Evolutionary conservation across 2,888 invertebrate species (phyloP).

Genomic region (Myopa testacea): DNA sequence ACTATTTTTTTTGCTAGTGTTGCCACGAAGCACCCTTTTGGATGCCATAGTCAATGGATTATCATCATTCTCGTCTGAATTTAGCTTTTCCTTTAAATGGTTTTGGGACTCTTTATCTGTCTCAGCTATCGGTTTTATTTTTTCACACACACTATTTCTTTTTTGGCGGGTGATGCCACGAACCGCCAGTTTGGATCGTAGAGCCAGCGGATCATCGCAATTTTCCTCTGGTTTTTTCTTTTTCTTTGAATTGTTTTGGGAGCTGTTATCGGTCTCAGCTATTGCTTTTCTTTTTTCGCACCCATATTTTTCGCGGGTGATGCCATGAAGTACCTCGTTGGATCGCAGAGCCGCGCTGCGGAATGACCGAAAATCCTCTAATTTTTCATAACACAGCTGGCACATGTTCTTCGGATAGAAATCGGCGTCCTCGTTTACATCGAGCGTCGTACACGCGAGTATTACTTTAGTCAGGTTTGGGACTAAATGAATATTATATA

Average conservation of each 20-base stretch:
- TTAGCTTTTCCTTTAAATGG: too few relatives aligned
- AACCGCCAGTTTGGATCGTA: slow-evolving; percentile 51
- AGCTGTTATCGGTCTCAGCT: slow-evolving; percentile 1
- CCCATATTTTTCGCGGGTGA: slow-evolving; percentile 35
- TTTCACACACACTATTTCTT: not conserved
- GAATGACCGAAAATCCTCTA: slow-evolving; percentile 56
- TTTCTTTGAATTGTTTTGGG: not conserved
- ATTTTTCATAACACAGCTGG: slow-evolving; percentile 55
- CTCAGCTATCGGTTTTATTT: not conserved
- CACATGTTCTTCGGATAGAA: slow-evolving; percentile 56
- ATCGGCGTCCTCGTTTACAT: slow-evolving; percentile 52
- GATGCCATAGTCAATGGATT: not conserved
- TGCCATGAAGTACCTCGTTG: slow-evolving; percentile 47
- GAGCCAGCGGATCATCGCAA: slow-evolving; percentile 38
- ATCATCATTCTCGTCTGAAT: not conserved
- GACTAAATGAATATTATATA: slow-evolving; percentile 48
- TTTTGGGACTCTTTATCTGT: too few relatives aligned
- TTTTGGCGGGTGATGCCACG: slow-evolving; percentile 40
- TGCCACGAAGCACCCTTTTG: too few relatives aligned
- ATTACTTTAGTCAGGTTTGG: slow-evolving; percentile 54
- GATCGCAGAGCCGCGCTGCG: slow-evolving; percentile 54
- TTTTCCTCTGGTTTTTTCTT: too few relatives aligned
- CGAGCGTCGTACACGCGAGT: slow-evolving; percentile 54
- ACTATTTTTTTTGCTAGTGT: too few relatives aligned
- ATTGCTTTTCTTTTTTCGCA: not conserved